Evolutionary conservation across 2,888 invertebrate species (phyloP).

Genomic region (Mesochorus sp.): DNA sequence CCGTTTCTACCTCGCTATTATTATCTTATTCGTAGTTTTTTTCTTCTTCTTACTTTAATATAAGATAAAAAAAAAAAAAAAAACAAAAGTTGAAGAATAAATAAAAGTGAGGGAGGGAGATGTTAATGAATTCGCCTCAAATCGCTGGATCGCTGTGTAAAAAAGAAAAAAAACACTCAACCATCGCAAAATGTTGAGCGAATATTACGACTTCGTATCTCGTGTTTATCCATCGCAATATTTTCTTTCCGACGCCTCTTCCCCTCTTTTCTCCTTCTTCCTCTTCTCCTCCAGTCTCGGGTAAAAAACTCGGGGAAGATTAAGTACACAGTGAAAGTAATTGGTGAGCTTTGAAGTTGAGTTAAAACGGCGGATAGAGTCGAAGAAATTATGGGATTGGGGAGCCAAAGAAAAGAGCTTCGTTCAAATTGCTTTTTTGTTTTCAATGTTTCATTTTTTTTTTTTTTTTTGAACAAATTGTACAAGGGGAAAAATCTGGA

Average conservation of each 20-base stretch:
- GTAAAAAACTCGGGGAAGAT: slow-evolving; percentile 7
- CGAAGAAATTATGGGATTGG: too few relatives aligned
- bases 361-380: not conserved
- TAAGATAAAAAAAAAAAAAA: too few relatives aligned
- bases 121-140: not conserved
- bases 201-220: not conserved
- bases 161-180: too few relatives aligned
- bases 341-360: not conserved
- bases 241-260: not conserved
- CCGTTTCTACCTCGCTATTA: not conserved
- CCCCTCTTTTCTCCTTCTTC: too few relatives aligned
- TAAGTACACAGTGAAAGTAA: not conserved
- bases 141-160: not conserved
- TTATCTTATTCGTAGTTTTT: not conserved
- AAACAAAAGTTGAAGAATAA: too few relatives aligned
- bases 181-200: not conserved
- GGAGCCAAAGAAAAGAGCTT: too few relatives aligned
- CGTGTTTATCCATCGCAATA: slow-evolving; percentile 2
- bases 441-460: too few relatives aligned
- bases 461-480: too few relatives aligned
- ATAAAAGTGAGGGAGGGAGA: too few relatives aligned
- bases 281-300: too few relatives aligned
- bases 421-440: too few relatives aligned
- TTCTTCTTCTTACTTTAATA: slow-evolving; percentile 9
- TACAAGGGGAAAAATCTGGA: too few relatives aligned